Conservation (phyloP, 2,888 invertebrate species). For the Agelastica alni region DNA sequence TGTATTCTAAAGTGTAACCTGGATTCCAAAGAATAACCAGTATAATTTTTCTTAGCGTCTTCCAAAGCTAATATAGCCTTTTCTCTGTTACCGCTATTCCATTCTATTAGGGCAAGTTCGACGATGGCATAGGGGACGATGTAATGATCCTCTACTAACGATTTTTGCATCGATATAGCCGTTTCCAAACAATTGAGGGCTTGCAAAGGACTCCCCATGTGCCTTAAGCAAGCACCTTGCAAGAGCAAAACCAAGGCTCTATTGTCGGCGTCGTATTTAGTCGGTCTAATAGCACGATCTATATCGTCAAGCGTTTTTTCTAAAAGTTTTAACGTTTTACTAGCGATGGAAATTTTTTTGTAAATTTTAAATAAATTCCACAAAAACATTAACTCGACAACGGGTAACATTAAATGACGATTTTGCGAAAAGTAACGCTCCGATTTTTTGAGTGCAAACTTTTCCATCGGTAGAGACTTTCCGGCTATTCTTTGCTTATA, state of each 20-base stretch:
- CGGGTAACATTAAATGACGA: conserved; percentile 76
- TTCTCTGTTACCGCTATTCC: conserved; percentile 68
- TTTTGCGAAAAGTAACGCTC: conserved; percentile 78
- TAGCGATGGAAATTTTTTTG: conserved; percentile 67
- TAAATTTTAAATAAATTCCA: conserved; percentile 92
- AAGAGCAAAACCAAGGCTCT: conserved; percentile 74
- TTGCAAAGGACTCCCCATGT: conserved; percentile 75
- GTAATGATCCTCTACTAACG: conserved; percentile 81
- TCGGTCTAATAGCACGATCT: conserved; percentile 47
- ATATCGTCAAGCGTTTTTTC: conserved; percentile 58
- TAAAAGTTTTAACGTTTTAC: conserved; percentile 66
- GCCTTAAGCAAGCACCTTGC: conserved; percentile 81
- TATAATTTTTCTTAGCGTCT: conserved; percentile 85
- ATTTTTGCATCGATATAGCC: conserved; percentile 67
- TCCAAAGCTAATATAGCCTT: conserved; percentile 74
- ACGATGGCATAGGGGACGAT: conserved; percentile 84
- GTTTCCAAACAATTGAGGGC: conserved; percentile 75
- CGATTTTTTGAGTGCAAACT: conserved; percentile 88
- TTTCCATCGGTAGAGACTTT: conserved; percentile 96
- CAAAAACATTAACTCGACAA: conserved; percentile 84
- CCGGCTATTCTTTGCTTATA: conserved; percentile 92
- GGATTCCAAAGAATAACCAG: conserved; percentile 86
- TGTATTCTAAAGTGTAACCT: conserved; percentile 89
- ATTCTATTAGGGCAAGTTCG: conserved; percentile 82
- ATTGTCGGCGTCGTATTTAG: conserved; percentile 70